A percentile compares a stretch with the other conserved stretches of the same genome.
Conservation (phyloP, 2,113 vertebrate genomes). For the Bambusicola thoracicus region DNA sequence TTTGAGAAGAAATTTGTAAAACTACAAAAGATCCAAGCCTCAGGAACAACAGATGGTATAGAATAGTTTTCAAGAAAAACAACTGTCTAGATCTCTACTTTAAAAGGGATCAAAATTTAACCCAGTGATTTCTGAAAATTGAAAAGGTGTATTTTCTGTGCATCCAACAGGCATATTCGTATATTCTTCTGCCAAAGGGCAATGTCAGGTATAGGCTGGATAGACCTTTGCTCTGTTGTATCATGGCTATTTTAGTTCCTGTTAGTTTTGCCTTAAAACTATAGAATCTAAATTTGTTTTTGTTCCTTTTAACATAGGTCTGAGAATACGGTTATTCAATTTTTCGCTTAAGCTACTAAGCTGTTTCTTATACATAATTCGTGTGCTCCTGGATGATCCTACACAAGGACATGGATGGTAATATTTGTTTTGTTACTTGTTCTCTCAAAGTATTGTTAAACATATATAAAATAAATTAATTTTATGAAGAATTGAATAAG, state of each 20-base stretch:
- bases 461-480: neutral
- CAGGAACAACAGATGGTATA: neutral
- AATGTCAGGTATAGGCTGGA: neutral
- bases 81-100: neutral
- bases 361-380: constrained; percentile 85
- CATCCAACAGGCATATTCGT: neutral
- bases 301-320: constrained; percentile 76
- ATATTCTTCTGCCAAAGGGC: rapidly evolving
- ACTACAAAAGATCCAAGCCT: neutral
- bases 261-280: neutral
- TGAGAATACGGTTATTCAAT: constrained; percentile 88
- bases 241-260: neutral
- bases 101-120: neutral
- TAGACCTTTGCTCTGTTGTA: neutral
- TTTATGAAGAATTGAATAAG: neutral
- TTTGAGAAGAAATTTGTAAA: neutral
- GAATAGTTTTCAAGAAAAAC: neutral
- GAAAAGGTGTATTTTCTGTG: neutral
- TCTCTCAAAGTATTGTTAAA: neutral
- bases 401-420: constrained; percentile 82
- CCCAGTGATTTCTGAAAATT: neutral
- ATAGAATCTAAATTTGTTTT: neutral
- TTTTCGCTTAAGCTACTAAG: constrained; percentile 88
- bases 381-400: constrained; percentile 83
- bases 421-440: constrained; percentile 12